Evolutionary conservation across 2,888 invertebrate genomes (phyloP).

Genomic region (Apotomis capreana): DNA sequence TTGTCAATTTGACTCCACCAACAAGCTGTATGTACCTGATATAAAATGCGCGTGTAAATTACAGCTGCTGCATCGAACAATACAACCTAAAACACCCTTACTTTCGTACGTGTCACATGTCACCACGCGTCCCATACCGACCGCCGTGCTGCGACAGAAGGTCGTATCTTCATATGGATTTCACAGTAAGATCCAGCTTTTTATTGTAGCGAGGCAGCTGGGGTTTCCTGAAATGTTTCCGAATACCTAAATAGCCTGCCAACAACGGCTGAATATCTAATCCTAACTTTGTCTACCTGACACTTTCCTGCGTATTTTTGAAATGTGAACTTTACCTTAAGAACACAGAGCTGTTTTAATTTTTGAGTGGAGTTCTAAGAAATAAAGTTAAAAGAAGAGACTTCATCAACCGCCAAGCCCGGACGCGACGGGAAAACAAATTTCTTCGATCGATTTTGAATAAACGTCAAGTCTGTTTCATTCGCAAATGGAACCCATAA

Average conservation of each 20-base stretch:
- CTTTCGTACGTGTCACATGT: constrained; percentile 29
- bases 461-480: constrained; percentile 12
- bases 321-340: background rate
- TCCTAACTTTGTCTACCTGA: background rate
- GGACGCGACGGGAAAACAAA: constrained; percentile 59
- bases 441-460: constrained; percentile 55
- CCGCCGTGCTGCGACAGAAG: too few species aligned
- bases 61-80: constrained; percentile 20
- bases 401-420: constrained; percentile 47
- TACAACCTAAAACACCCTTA: background rate
- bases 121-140: constrained; percentile 9
- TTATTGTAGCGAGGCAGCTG: background rate
- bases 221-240: background rate
- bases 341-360: background rate
- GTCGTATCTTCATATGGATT: too few species aligned
- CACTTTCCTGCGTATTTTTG: background rate
- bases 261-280: background rate
- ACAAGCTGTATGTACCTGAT: too few species aligned
- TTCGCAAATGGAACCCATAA: constrained; percentile 21
- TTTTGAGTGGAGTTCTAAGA: background rate
- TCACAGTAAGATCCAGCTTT: too few species aligned
- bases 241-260: constrained; percentile 5
- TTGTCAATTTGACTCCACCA: too few species aligned
- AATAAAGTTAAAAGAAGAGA: constrained; percentile 31
- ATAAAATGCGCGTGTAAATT: constrained; percentile 30